Conservation (phyloP, 1,140 invertebrate species). For the Steinernema feltiae region DNA sequence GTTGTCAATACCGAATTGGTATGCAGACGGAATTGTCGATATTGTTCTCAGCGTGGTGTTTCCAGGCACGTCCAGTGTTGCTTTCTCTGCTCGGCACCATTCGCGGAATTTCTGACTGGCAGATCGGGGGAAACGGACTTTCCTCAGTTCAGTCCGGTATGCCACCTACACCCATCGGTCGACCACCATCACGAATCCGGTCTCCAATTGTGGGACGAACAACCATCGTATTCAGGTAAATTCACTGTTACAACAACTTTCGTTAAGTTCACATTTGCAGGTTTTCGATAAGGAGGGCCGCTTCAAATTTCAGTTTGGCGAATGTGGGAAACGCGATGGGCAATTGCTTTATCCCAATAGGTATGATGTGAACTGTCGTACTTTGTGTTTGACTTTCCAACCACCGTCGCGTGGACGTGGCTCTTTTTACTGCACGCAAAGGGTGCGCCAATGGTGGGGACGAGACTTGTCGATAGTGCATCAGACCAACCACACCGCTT, state of each 20-base stretch:
- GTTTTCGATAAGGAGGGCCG: constrained; percentile 98
- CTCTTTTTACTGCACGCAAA: background rate
- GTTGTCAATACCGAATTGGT: constrained; percentile 19
- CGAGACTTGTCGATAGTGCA: constrained; percentile 1
- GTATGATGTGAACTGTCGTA: constrained; percentile 29
- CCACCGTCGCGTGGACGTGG: background rate
- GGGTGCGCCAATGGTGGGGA: background rate
- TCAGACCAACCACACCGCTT: background rate
- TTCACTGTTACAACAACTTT: background rate
- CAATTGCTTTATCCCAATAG: constrained; percentile 90
- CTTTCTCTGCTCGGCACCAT: constrained; percentile 34
- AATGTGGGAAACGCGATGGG: constrained; percentile 84
- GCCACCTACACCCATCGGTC: constrained; percentile 45
- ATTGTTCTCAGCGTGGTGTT: background rate
- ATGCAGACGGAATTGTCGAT: background rate
- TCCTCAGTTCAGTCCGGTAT: constrained; percentile 26
- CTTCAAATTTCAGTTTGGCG: constrained; percentile 99
- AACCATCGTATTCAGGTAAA: constrained; percentile 84
- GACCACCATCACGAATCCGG: constrained; percentile 35
- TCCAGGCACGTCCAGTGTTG: constrained; percentile 35
- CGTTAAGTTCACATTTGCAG: constrained; percentile 60
- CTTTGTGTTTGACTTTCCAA: background rate
- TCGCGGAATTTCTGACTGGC: constrained; percentile 16
- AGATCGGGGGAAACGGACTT: constrained; percentile 21
- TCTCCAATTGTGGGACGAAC: constrained; percentile 65